Conservation (phyloP, 2,113 vertebrate species). For the Leuciscus idus region DNA sequence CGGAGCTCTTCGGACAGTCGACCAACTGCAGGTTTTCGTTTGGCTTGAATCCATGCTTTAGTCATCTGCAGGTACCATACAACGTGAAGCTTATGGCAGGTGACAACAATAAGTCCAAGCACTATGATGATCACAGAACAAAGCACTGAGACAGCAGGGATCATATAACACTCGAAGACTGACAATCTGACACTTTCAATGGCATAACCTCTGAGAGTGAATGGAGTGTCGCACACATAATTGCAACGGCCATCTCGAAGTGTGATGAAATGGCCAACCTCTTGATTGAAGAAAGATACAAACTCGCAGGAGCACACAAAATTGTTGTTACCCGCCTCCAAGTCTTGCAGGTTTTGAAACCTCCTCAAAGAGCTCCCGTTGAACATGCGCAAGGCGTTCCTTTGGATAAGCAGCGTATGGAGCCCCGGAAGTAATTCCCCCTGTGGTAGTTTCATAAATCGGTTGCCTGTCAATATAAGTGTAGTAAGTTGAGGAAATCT, state of each 20-base stretch:
- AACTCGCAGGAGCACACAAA: slow-evolving; percentile 89
- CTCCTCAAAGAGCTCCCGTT: slow-evolving; percentile 68
- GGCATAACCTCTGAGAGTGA: slow-evolving; percentile 68
- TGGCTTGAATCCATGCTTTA: slow-evolving; percentile 87
- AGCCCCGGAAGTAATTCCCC: slow-evolving; percentile 71
- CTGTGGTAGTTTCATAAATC: slow-evolving; percentile 76
- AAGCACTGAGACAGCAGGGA: slow-evolving; percentile 67
- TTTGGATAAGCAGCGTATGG: slow-evolving; percentile 72
- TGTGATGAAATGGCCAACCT: slow-evolving; percentile 10
- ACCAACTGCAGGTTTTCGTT: slow-evolving; percentile 74
- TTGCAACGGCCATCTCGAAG: slow-evolving; percentile 70
- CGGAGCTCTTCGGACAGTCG: slow-evolving; percentile 46
- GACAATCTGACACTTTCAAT: slow-evolving; percentile 69
- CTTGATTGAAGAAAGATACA: slow-evolving; percentile 72
- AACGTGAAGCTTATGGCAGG: slow-evolving; percentile 76
- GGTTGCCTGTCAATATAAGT: slow-evolving; percentile 85
- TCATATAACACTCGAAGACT: slow-evolving; percentile 75
- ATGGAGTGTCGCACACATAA: slow-evolving; percentile 85
- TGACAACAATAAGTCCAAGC: slow-evolving; percentile 38
- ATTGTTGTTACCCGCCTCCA: slow-evolving; percentile 82
- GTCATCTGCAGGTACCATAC: slow-evolving; percentile 91
- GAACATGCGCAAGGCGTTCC: slow-evolving; percentile 80
- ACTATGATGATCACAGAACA: slow-evolving; percentile 70
- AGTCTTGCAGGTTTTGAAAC: slow-evolving; percentile 69
- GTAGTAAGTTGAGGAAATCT: slow-evolving; percentile 76